Evolutionary conservation across 1,140 invertebrate genomes (phyloP), one percentile per base, ranked within the genome.

Genomic region (Drosophila elegans): DNA sequence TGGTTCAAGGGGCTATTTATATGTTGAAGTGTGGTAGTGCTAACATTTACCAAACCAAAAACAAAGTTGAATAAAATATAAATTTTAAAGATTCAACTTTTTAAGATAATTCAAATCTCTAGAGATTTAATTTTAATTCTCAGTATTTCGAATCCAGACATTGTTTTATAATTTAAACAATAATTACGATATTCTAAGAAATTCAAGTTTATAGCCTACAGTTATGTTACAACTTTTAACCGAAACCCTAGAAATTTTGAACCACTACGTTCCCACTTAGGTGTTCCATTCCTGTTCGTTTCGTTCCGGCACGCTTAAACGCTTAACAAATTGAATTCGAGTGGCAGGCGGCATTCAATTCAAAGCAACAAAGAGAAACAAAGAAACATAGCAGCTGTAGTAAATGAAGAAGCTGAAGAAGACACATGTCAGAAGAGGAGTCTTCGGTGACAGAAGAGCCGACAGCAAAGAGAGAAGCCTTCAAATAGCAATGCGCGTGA

Each of bases 401-500:
- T 48, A 74, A 48, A 73, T 69, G 62, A 59, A 72, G 64, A 72
- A 73, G 69, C 49, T 34, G 57, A 54, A 74, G 39, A 51, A 51
- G 12, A 38, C 46, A 57, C 25, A 56, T 32, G 36, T 25, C 56
- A 62, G 54, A 77, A 44, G 68, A 72, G 38, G 27, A n/a, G 62
- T 66, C 55, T 68, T 44, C 46, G 5, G 38, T 16, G 9, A 36
- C 64, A 71, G 44, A 57, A 57, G 64, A 69, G 67, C 29, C 52
- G 66, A 57, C 64, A 53, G 52, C 11, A 16, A 38, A 67, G 60
- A 32, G 41, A 77, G 61, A 66, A 79, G 83, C 79, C 80, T 86
- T 85, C 69, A 74, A 78, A 79, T 64, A 55, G 67, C 76, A 59
- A 73, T 39, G 84, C 89, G 84, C 85, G 84, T 89, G 84, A 89